These are phyloP conservation scores for Microplitis manilae DNA, from an alignment of 2,888 invertebrate genomes.

Conservation along the genomic window DNA sequence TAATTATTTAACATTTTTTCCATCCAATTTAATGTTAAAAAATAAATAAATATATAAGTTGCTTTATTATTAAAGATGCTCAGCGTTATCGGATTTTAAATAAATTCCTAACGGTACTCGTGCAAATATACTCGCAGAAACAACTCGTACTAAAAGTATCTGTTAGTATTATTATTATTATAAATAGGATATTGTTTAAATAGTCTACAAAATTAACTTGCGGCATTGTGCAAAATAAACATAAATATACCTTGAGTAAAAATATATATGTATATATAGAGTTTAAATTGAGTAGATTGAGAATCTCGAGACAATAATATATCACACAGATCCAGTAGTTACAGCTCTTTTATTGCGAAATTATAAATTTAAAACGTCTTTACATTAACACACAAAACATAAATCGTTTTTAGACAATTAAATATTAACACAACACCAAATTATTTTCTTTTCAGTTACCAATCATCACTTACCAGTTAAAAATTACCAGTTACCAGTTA, in stretches of 20 bases:
- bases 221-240: no score
- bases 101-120: slow-evolving; percentile 13
- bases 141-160: background rate
- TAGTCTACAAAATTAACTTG: background rate
- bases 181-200: background rate
- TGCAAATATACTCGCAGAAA: background rate
- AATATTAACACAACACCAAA: background rate
- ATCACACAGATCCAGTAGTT: no score
- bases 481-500: background rate
- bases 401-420: background rate
- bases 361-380: no score
- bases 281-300: no score
- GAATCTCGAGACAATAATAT: no score
- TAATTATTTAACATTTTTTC: no score
- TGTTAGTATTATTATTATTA: background rate
- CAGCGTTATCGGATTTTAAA: background rate
- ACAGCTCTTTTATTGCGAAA: no score
- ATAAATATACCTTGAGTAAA: no score
- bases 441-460: background rate
- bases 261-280: no score
- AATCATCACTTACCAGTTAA: background rate
- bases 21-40: no score
- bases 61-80: background rate
- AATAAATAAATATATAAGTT: no score
- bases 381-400: background rate